Evolutionary conservation across 2,888 invertebrate genomes (phyloP).

Genomic region (Omphaloscelis lunosa): DNA sequence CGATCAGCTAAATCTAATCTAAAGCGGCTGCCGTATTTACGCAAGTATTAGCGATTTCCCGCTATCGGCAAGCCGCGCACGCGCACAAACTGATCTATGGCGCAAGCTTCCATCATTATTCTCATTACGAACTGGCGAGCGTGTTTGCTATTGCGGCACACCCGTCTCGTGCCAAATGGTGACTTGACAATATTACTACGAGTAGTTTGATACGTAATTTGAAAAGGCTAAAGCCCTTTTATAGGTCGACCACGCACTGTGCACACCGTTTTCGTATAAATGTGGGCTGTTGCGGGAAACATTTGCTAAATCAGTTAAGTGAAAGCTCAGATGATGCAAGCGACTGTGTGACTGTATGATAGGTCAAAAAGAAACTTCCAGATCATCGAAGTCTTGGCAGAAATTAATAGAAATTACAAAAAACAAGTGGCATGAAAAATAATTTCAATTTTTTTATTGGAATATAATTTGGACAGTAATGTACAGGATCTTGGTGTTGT

Average conservation of each 20-base stretch:
- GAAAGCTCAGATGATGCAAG: conserved; percentile 58
- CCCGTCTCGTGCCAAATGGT: conserved; percentile 75
- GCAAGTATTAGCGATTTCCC: conserved; percentile 87
- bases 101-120: conserved; percentile 88
- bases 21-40: conserved; percentile 84
- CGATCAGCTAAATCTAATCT: conserved; percentile 75
- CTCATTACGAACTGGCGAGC: conserved; percentile 82
- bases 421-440: conserved; percentile 36
- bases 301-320: conserved; percentile 51
- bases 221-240: conserved; percentile 63
- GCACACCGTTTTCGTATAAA: conserved; percentile 48
- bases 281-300: conserved; percentile 50
- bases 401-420: conserved; percentile 21
- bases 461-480: conserved; percentile 11
- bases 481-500: conserved; percentile 12
- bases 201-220: conserved; percentile 70
- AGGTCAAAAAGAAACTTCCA: conserved; percentile 46
- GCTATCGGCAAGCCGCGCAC: conserved; percentile 84
- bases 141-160: conserved; percentile 80
- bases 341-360: conserved; percentile 16
- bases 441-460: conserved; percentile 13
- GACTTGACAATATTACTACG: conserved; percentile 76
- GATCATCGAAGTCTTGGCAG: conserved; percentile 30
- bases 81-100: conserved; percentile 82
- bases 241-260: conserved; percentile 43